Base-by-base conservation (phyloP, 92 coral and sea anemone species). In the Bergia sp. region DNA sequence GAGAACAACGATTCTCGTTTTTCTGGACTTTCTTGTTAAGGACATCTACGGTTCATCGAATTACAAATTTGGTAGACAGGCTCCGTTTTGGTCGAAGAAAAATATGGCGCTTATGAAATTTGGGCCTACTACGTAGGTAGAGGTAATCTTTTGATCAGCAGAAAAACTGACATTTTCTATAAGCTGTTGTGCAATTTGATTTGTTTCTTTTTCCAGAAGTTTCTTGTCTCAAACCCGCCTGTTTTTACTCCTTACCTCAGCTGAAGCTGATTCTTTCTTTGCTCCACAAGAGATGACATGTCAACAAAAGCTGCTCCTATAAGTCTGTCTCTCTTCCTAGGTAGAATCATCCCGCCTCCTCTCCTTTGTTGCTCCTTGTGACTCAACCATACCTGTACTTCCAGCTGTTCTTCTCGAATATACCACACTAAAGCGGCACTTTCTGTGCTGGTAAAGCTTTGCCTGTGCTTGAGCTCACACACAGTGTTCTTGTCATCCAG, bases 361-460 rank as follows among this genome's bases (percentile, higher is more conserved):
- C 82, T 91, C 29, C 82, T 65, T 11, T 89, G 85, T 75, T 74
- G 74, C 45, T 90, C 49, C 85, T 85, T 89, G 23, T 86, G 91
- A 67, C 96, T 91, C 71, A 97, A 89, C 99, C 99, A 97, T 37
- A 97, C 90, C 91, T 97, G 99, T 38, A 95, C 92, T 90, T 97
- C 98, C 37, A 97, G 89, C 50, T 75, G 55, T 79, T 97, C 98
- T 86, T 97, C 99, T 53, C 94, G 92, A 85, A 97, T 79, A 76
- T 93, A 92, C 99, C 98, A 95, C 47, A 91, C 88, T 15, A 97
- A 90, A 43, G 98, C 94, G 11, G 98, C 82, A 66, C 96, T 92
- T n/a, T 92, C 91, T 4, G 91, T 92, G 57, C 91, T 75, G 36
- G 88, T 36, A 49, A 92, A 88, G n/a, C 88, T 85, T 73, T 84